Conservation (phyloP, 1,140 invertebrate genomes). For the Scaptomyza graminum region DNA sequence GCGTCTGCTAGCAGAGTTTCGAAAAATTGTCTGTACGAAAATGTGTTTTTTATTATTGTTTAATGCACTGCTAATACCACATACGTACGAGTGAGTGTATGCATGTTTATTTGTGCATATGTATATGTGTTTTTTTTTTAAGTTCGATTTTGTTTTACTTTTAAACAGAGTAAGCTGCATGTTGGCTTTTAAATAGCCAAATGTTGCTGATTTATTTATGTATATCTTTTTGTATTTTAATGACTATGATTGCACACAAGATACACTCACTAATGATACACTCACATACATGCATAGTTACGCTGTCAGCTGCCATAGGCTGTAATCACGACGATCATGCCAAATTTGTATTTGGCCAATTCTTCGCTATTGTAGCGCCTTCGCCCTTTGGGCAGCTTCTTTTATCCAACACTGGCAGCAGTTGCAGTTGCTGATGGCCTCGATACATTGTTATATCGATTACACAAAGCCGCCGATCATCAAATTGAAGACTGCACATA, state of each 20-base stretch:
- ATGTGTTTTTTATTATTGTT: constrained; percentile 40
- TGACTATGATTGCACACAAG: constrained; percentile 77
- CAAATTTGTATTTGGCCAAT: constrained; percentile 29
- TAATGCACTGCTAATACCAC: constrained; percentile 44
- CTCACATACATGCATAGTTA: constrained; percentile 32
- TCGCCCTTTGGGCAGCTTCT: not conserved
- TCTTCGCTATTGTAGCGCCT: constrained; percentile 5
- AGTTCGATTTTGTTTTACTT: constrained; percentile 55
- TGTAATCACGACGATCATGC: constrained; percentile 59
- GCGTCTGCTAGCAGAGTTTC: constrained; percentile 53
- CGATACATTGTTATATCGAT: constrained; percentile 25
- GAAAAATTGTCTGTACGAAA: constrained; percentile 34
- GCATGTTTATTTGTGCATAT: constrained; percentile 16
- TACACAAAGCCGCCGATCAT: constrained; percentile 26
- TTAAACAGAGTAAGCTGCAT: constrained; percentile 48
- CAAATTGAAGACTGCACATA: constrained; percentile 12
- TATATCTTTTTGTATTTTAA: constrained; percentile 69
- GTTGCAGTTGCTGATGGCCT: not conserved
- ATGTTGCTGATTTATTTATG: constrained; percentile 27
- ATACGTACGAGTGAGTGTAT: constrained; percentile 21
- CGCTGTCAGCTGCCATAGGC: constrained; percentile 53
- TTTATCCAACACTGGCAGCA: not conserved
- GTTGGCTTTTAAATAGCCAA: constrained; percentile 72
- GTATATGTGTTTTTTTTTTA: constrained; percentile 57
- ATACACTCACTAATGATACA: constrained; percentile 18